phyloP scores from a whole-genome alignment of 1,140 invertebrate genomes.

The Apolygus lucorum region DNA sequence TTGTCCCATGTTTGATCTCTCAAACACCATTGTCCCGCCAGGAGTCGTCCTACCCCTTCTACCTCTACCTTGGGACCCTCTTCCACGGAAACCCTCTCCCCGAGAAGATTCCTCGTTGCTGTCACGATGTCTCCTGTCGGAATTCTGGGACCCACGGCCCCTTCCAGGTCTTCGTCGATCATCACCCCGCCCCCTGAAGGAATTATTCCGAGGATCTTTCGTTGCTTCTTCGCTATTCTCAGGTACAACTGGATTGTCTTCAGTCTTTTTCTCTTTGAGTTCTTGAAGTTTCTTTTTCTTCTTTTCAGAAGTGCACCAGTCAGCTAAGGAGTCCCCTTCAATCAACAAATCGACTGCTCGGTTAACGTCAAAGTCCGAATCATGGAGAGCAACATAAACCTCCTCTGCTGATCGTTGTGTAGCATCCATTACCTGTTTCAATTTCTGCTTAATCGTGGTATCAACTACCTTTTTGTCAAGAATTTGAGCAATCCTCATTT shows the following conservation, averaged over 20 bases:
- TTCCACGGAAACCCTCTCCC: constrained; percentile 43
- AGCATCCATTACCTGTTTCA: constrained; percentile 67
- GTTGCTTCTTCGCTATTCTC: constrained; percentile 38
- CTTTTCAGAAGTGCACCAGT: constrained; percentile 69
- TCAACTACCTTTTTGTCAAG: constrained; percentile 54
- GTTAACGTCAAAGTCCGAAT: constrained; percentile 66
- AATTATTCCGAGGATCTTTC: constrained; percentile 36
- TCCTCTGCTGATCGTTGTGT: constrained; percentile 70
- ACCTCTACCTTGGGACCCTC: constrained; percentile 34
- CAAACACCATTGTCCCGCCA: background rate
- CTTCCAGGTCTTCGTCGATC: constrained; percentile 29
- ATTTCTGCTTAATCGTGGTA: constrained; percentile 56
- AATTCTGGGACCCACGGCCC: constrained; percentile 37
- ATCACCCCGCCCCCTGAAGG: constrained; percentile 32
- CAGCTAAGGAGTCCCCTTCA: constrained; percentile 56
- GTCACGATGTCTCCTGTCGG: background rate
- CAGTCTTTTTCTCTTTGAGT: constrained; percentile 18
- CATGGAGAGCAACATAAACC: constrained; percentile 71
- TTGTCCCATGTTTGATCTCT: background rate
- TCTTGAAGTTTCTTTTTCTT: constrained; percentile 62
- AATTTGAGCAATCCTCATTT: constrained; percentile 57
- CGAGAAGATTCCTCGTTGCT: background rate
- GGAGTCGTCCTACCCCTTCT: background rate
- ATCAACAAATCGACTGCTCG: constrained; percentile 64
- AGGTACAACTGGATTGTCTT: no score